Evolutionary conservation across 2,888 invertebrate genomes (phyloP), one percentile per base, ranked within the genome.

Genomic region (Brachyopa scutellaris): DNA sequence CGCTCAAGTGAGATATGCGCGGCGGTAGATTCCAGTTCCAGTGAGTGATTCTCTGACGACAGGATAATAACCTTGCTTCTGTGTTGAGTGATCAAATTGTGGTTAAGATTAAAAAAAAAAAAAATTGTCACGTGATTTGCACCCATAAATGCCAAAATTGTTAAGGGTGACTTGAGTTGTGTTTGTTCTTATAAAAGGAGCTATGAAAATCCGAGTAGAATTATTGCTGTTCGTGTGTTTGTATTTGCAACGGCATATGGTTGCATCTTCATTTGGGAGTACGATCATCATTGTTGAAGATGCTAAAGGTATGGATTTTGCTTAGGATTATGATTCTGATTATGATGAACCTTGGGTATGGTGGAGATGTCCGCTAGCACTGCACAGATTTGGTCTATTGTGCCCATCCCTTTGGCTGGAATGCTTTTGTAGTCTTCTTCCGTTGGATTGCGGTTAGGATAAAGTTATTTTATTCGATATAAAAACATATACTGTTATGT

Each of bases 261-360:
- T 77, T 9, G n/a, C 59, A 1, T 45, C 82, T 23, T 82, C 82
- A 0, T 77, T 77, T 61, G 82, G 88, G 78, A 90, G 90, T 85
- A 90, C 90, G 21, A 91, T 91, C 53, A 90, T 91, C 42, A 88
- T 90, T 83, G 90, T 91, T 70, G 91, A 91, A 84, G 91, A 91
- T 88, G 90, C 90, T 11, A 91, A 91, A 90, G 90, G 91, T 90
- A 88, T 85, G 79, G 33, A 15, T n/a, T n/a, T n/a, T n/a, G n/a
- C n/a, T n/a, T n/a, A n/a, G n/a, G n/a, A n/a, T n/a, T n/a, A n/a
- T n/a, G n/a, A n/a, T n/a, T n/a, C n/a, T n/a, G n/a, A n/a, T n/a
- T n/a, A n/a, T n/a, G n/a, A n/a, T n/a, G n/a, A n/a, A n/a, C n/a
- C n/a, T n/a, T n/a, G n/a, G n/a, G n/a, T n/a, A n/a, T n/a, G n/a